These are phyloP conservation scores for Osedax fenrisi DNA, from an alignment of 2,888 invertebrate genomes.

Conservation along the genomic window DNA sequence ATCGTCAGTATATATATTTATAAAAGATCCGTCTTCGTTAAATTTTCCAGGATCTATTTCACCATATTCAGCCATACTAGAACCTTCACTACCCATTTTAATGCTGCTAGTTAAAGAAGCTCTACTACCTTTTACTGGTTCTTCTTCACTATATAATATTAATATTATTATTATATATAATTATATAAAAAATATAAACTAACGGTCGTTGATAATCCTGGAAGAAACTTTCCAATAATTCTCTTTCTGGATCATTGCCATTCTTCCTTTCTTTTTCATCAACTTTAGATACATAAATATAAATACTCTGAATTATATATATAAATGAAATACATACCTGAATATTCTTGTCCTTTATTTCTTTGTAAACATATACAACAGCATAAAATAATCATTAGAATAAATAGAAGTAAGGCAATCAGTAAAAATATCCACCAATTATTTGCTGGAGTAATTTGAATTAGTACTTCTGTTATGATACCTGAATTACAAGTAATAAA, in stretches of 20 bases:
- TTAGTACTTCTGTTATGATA: too few species aligned
- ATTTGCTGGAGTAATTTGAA: too few species aligned
- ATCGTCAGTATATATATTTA: conserved; percentile 74
- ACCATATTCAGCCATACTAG: conserved; percentile 94
- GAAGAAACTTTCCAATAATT: conserved; percentile 47
- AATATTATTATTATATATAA: background rate
- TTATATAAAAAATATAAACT: conserved; percentile 34
- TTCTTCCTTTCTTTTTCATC: conserved; percentile 47
- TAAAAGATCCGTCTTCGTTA: conserved; percentile 94
- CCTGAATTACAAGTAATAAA: too few species aligned
- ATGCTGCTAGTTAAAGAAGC: conserved; percentile 52
- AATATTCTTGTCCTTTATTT: conserved; percentile 35
- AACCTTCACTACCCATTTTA: conserved; percentile 60
- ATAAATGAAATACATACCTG: conserved; percentile 31
- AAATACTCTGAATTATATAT: background rate
- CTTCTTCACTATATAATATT: conserved; percentile 32
- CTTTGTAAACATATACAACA: conserved; percentile 36
- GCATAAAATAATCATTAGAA: conserved; percentile 34
- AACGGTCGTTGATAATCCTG: conserved; percentile 47
- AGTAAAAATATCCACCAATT: conserved; percentile 36
- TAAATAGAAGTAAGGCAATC: conserved; percentile 33
- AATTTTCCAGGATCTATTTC: conserved; percentile 83
- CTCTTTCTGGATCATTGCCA: conserved; percentile 47
- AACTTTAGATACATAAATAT: conserved; percentile 32
- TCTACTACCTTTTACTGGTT: conserved; percentile 42